Percentiles rank a stretch among this genome's conserved stretches.
These are phyloP conservation scores for Trichopria drosophilae DNA, from an alignment of 2,888 invertebrate species.

Conservation along the genomic window DNA sequence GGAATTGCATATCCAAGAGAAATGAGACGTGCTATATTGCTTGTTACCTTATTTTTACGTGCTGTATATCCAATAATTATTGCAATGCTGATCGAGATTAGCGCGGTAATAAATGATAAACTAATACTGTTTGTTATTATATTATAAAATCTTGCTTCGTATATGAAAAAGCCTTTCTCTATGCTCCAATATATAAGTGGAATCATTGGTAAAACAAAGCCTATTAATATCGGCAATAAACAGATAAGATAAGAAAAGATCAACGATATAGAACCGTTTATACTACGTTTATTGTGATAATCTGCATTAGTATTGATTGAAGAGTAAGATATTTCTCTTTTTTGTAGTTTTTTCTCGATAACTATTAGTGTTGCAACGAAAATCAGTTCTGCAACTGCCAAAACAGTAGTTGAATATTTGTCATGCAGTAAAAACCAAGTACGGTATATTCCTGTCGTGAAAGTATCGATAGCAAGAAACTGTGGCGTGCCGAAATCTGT, in stretches of 20 bases:
- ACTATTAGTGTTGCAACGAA: conserved; percentile 24
- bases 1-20: conserved; percentile 20
- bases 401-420: conserved; percentile 23
- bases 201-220: conserved; percentile 22
- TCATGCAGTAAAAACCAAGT: conserved; percentile 25
- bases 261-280: conserved; percentile 17
- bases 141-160: conserved; percentile 21
- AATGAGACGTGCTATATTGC: conserved; percentile 21
- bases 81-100: conserved; percentile 23
- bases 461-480: conserved; percentile 24
- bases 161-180: conserved; percentile 24
- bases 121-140: conserved; percentile 22
- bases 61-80: conserved; percentile 23
- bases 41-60: conserved; percentile 22
- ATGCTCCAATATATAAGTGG: conserved; percentile 23
- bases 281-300: conserved; percentile 24
- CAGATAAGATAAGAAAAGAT: conserved; percentile 16
- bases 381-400: conserved; percentile 23
- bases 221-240: conserved; percentile 22
- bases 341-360: conserved; percentile 23
- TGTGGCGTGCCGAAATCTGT: conserved; percentile 23
- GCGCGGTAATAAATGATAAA: conserved; percentile 19
- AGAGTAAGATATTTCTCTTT: conserved; percentile 22
- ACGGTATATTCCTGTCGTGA: conserved; percentile 23
- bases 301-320: conserved; percentile 22